Percentiles rank a stretch among this genome's conserved stretches.
Conservation (phyloP, 1,140 invertebrate species). For the Pygmarrhopalites habei region DNA sequence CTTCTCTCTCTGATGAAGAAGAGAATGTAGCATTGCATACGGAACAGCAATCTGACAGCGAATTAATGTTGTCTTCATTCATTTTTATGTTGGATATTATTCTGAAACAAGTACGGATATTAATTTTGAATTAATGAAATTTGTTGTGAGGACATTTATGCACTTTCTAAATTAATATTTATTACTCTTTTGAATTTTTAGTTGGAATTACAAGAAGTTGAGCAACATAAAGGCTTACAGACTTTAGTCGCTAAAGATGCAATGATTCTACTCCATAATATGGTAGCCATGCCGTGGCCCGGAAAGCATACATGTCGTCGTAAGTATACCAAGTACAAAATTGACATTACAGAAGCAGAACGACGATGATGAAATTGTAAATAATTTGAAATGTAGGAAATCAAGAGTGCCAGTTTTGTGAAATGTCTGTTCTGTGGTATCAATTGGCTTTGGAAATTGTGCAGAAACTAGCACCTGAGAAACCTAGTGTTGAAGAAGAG, state of each 20-base stretch:
- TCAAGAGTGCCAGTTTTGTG: constrained; percentile 80
- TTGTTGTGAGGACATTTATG: neutral
- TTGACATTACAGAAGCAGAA: no score
- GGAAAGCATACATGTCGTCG: constrained; percentile 61
- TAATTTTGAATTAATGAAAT: neutral
- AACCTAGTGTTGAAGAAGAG: constrained; percentile 65
- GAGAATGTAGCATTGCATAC: constrained; percentile 14
- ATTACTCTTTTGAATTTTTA: constrained; percentile 43
- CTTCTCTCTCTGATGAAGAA: constrained; percentile 59
- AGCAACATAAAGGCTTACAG: constrained; percentile 70
- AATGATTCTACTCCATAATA: constrained; percentile 69
- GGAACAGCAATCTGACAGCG: constrained; percentile 44
- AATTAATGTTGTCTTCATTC: constrained; percentile 80
- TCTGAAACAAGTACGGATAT: constrained; percentile 71
- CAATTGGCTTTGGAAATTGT: constrained; percentile 75
- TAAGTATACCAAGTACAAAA: no score
- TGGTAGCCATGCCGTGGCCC: constrained; percentile 69
- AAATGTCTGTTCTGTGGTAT: constrained; percentile 87
- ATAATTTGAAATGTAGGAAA: no score
- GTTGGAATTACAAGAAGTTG: constrained; percentile 90
- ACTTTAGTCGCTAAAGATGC: constrained; percentile 67
- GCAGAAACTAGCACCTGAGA: constrained; percentile 66
- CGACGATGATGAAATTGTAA: no score
- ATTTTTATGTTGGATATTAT: constrained; percentile 94
- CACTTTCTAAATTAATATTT: neutral